A percentile compares a stretch with the other conserved stretches of the same genome.
These are phyloP conservation scores for Clamator glandarius DNA, from an alignment of 2,797 vertebrate species.

Conservation along the genomic window DNA sequence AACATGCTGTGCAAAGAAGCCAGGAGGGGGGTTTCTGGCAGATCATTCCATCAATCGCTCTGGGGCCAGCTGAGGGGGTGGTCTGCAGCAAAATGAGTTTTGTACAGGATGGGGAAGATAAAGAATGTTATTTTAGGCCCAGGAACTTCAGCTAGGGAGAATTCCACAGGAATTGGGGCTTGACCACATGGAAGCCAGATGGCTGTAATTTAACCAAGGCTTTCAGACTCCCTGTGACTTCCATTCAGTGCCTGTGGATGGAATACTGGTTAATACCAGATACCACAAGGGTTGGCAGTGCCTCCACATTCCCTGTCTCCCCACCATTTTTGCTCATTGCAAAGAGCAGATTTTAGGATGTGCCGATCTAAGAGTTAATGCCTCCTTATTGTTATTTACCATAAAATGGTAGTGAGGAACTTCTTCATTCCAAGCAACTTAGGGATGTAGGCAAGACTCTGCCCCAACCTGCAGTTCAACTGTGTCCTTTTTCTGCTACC, in stretches of 20 bases:
- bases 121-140: conserved; percentile 46
- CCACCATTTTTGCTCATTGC: background rate
- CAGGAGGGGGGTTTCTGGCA: background rate
- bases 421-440: background rate
- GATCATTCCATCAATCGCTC: background rate
- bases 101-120: conserved; percentile 6
- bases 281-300: background rate
- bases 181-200: conserved; percentile 35
- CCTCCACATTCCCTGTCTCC: background rate
- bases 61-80: background rate
- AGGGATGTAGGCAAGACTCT: background rate
- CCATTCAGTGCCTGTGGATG: background rate
- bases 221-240: background rate
- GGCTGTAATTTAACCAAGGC: background rate
- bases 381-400: background rate
- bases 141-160: background rate
- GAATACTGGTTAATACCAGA: background rate
- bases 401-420: background rate
- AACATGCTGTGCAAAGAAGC: background rate
- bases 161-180: background rate
- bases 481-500: background rate
- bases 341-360: background rate
- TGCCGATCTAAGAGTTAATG: background rate
- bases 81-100: background rate
- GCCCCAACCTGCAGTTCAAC: background rate